phyloP scores from a whole-genome alignment of 1,140 invertebrate species.

The Eupeodes corollae region DNA sequence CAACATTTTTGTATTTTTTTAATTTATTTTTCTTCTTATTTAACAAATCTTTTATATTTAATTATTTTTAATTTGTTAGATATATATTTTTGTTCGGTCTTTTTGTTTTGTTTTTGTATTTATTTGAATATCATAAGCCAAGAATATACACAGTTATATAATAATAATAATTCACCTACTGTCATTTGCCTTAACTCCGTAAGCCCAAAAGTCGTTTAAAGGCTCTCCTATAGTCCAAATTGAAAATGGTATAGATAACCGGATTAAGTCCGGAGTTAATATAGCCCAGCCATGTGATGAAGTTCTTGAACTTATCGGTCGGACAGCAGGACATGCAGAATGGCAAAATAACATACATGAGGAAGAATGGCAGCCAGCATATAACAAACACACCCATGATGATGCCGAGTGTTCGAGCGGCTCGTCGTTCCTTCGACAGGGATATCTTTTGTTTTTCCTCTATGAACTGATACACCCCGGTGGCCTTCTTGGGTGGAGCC shows the following conservation, averaged over 20 bases:
- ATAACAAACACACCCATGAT: slow-evolving; percentile 93
- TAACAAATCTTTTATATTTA: no score
- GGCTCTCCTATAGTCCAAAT: slow-evolving; percentile 87
- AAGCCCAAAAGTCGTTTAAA: slow-evolving; percentile 74
- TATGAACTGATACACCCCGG: slow-evolving; percentile 75
- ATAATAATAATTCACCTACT: no score
- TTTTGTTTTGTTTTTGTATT: no score
- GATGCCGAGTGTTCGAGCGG: slow-evolving; percentile 82
- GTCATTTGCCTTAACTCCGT: no score
- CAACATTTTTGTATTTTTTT: no score
- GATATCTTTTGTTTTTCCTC: slow-evolving; percentile 90
- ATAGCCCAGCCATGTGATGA: slow-evolving; percentile 95
- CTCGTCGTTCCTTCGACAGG: slow-evolving; percentile 79
- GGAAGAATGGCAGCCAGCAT: slow-evolving; percentile 94
- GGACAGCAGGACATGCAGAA: slow-evolving; percentile 72
- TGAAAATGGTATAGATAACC: slow-evolving; percentile 95
- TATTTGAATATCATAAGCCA: no score
- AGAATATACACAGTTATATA: no score
- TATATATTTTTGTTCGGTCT: no score
- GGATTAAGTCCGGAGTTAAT: slow-evolving; percentile 96
- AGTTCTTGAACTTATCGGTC: slow-evolving; percentile 68
- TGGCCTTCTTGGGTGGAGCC: slow-evolving; percentile 23
- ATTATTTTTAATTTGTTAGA: no score
- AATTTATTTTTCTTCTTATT: no score
- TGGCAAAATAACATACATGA: slow-evolving; percentile 85